Percentiles rank a stretch among this genome's conserved stretches.
These are phyloP conservation scores for Perizoma flavofasciatum DNA, from an alignment of 2,888 invertebrate species.

Conservation along the genomic window DNA sequence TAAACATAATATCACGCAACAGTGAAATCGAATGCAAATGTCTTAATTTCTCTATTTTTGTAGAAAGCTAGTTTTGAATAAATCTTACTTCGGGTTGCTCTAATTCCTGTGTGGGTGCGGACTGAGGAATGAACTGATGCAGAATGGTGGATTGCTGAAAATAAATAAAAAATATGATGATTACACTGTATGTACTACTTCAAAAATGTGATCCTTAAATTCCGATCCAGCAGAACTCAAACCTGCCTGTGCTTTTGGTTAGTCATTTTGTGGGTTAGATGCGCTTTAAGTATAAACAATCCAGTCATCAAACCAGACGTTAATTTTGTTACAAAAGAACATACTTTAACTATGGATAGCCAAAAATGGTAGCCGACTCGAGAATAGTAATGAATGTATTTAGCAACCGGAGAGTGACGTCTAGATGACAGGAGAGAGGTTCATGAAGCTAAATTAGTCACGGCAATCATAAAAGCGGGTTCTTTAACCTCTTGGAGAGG, in stretches of 20 bases:
- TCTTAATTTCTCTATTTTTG: constrained; percentile 31
- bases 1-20: constrained; percentile 20
- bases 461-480: constrained; percentile 48
- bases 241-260: too few species aligned
- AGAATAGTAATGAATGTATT: background rate
- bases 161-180: constrained; percentile 16
- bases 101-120: constrained; percentile 76
- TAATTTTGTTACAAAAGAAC: too few species aligned
- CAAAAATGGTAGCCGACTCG: too few species aligned
- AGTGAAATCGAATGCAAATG: constrained; percentile 35
- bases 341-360: too few species aligned
- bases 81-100: constrained; percentile 74
- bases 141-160: constrained; percentile 70
- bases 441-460: constrained; percentile 44
- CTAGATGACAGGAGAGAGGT: constrained; percentile 30
- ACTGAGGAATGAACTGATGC: constrained; percentile 76
- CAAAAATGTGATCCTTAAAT: background rate
- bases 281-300: too few species aligned
- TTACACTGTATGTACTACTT: background rate
- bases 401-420: background rate
- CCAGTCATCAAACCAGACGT: too few species aligned
- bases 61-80: constrained; percentile 27
- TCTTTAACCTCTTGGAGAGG: constrained; percentile 53
- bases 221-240: too few species aligned
- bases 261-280: too few species aligned